Evolutionary conservation across 2,113 vertebrate species (phyloP).

Genomic region (Hippolais icterina): DNA sequence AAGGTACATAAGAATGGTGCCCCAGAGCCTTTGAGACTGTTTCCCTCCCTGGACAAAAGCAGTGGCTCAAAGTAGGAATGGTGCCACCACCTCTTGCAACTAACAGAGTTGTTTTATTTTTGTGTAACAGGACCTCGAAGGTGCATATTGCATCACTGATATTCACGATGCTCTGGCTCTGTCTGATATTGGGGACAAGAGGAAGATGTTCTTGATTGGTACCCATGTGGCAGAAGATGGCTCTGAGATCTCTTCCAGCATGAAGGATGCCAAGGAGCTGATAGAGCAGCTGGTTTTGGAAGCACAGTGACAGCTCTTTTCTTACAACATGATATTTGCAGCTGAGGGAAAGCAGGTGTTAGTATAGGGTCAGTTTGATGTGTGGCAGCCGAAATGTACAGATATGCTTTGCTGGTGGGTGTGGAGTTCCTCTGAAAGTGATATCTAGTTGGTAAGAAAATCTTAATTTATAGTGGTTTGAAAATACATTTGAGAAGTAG

Average conservation of each 20-base stretch:
- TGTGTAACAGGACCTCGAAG: conserved; percentile 81
- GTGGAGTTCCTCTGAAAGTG: not conserved
- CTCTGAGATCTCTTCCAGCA: conserved; percentile 74
- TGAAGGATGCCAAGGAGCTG: conserved; percentile 86
- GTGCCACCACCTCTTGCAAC: not conserved
- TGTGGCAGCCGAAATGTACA: conserved; percentile 17
- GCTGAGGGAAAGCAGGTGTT: not conserved
- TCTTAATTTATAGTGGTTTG: conserved; percentile 27
- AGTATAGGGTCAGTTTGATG: not conserved
- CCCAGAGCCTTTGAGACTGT: not conserved
- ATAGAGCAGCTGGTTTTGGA: conserved; percentile 83
- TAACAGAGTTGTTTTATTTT: conserved; percentile 13
- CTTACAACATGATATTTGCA: not conserved
- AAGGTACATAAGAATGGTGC: not conserved
- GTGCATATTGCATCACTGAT: conserved; percentile 85
- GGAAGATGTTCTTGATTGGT: conserved; percentile 88
- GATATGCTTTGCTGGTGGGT: not conserved
- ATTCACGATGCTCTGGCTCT: conserved; percentile 87
- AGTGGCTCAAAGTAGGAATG: not conserved
- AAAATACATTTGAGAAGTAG: conserved; percentile 32
- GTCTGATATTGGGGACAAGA: conserved; percentile 80
- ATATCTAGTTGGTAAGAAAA: not conserved
- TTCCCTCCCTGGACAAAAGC: not conserved
- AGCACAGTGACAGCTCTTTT: conserved; percentile 12
- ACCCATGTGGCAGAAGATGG: conserved; percentile 78